Base-by-base conservation (phyloP, 2,113 vertebrate species). In the Thinocorus orbignyianus region DNA sequence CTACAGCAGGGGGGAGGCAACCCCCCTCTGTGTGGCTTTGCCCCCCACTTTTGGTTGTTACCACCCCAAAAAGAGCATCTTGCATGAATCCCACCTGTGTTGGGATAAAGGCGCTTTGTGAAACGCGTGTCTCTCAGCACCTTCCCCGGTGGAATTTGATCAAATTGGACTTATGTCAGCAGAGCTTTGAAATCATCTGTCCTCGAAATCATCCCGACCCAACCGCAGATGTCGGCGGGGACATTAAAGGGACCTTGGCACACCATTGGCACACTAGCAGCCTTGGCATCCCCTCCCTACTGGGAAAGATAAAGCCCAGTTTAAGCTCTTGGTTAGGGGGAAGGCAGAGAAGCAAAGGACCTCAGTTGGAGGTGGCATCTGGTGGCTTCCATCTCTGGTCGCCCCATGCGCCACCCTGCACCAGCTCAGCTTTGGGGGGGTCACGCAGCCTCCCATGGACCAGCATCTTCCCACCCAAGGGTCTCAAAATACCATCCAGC, bases 101-200 rank as follows among this genome's bases (percentile, higher is more conserved):
- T 0, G 10, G 41, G 64, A 71, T 74, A 64, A 88, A 81, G 77
- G 49, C 4, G 13, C 79, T 74, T 86, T 72, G 94, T 51, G 33
- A 7, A 5, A 12, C 5, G 2, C 25, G 0, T 24, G 5, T 86
- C 90, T 69, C 41, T 84, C 88, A 61, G 28, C 86, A 48, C 71
- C 1, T 78, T 73, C 79, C 83, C 52, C 39, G 98, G 95, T 81
- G 91, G 91, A 92, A 97, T 94, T 93, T 78, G 79, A 97, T 97
- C 97, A 97, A 97, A 96, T 33, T 54, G 97, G 93, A 54, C 93
- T 93, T 81, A 60, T 90, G 82, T 92, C 46, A 69, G 61, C 41
- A 33, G 35, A 71, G 86, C 69, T 81, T 64, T 88, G 55, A 86
- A 91, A 94, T 49, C 25, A 11, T 18, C 33, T 46, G n/a, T n/a